A percentile compares a stretch with the other conserved stretches of the same genome.
Evolutionary conservation across 92 coral and sea anemone species (phyloP).

Genomic region (Heliopora coerulea): DNA sequence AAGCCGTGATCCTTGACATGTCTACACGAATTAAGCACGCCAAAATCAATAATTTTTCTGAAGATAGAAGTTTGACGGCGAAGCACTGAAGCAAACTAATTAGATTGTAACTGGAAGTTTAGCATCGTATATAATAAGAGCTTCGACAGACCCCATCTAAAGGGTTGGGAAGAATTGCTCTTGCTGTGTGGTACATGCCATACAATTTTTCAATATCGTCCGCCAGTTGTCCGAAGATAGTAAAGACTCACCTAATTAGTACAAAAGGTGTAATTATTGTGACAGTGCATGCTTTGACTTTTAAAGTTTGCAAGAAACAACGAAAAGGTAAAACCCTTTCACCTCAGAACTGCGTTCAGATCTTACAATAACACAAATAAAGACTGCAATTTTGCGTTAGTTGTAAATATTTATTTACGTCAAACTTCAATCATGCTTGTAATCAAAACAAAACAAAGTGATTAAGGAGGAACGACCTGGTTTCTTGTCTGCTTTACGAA

Average conservation of each 20-base stretch:
- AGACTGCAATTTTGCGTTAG: too few species aligned
- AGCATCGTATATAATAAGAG: neutral
- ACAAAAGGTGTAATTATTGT: too few species aligned
- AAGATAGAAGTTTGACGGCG: too few species aligned
- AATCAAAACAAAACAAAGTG: conserved; percentile 36
- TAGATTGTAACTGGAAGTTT: neutral
- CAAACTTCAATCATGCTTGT: conserved; percentile 20
- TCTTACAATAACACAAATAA: too few species aligned
- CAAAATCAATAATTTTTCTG: too few species aligned
- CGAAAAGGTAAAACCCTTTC: too few species aligned
- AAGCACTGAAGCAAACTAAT: too few species aligned
- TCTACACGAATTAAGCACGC: too few species aligned
- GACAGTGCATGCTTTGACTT: too few species aligned
- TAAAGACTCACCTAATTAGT: too few species aligned
- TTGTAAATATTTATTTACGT: neutral
- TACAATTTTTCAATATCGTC: conserved; percentile 26
- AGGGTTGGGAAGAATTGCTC: neutral
- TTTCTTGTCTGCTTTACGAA: conserved; percentile 1
- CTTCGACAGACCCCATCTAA: neutral
- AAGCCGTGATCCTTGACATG: neutral
- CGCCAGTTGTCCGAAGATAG: neutral
- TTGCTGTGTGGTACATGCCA: conserved; percentile 26
- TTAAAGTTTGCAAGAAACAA: too few species aligned
- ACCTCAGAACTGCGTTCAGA: too few species aligned
- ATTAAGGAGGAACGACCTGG: conserved; percentile 14